Conservation (phyloP, 2,113 vertebrate species). For the Egretta garzetta region DNA sequence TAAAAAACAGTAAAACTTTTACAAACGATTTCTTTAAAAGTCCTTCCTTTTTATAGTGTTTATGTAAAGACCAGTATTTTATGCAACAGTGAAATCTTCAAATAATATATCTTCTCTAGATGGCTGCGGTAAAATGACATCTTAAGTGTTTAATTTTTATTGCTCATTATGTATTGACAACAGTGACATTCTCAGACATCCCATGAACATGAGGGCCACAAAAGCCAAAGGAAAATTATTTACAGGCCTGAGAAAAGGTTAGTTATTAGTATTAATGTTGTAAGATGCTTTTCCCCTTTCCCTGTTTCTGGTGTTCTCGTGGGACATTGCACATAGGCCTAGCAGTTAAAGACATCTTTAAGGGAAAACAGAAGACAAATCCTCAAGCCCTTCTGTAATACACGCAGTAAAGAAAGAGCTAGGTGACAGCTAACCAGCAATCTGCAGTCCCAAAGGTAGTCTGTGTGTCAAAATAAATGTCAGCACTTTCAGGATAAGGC, state of each 20-base stretch:
- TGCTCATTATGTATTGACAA: neutral
- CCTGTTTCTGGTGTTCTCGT: neutral
- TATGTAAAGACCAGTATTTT: neutral
- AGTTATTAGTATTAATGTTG: neutral
- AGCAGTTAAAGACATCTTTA: neutral
- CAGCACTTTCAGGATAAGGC: neutral
- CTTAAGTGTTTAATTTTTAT: neutral
- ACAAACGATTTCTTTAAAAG: neutral
- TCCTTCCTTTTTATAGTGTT: neutral
- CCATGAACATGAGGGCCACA: neutral
- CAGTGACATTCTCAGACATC: neutral
- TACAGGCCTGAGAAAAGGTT: neutral
- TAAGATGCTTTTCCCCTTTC: neutral
- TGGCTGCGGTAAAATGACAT: neutral
- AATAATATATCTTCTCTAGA: neutral
- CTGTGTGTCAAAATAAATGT: neutral
- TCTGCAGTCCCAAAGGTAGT: neutral
- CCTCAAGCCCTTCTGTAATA: neutral
- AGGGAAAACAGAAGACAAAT: neutral
- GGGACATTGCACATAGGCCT: neutral
- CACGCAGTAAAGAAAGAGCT: neutral
- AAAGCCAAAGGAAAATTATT: neutral
- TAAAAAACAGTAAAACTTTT: neutral
- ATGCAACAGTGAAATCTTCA: neutral
- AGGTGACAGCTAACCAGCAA: neutral